phyloP scores from a whole-genome alignment of 2,113 vertebrate species.

The Corvus cornix region DNA sequence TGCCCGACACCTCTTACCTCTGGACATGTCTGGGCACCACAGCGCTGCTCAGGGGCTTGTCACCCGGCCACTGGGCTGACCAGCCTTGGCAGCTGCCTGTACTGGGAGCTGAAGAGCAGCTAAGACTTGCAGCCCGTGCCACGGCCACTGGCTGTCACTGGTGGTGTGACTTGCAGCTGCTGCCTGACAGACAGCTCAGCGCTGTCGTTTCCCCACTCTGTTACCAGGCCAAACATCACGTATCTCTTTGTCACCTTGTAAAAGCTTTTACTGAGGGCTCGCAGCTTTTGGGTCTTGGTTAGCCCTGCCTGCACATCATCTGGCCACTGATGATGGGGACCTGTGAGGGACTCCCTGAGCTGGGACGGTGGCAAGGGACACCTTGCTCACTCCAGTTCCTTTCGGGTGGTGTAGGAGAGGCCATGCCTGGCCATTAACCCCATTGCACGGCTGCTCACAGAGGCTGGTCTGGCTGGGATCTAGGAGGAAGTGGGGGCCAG shows the following conservation, averaged over 20 bases:
- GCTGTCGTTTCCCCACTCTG: fast-evolving
- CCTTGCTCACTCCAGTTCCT: not conserved
- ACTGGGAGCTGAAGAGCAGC: not conserved
- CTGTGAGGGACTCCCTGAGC: fast-evolving
- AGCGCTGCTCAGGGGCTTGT: fast-evolving
- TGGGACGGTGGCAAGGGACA: not conserved
- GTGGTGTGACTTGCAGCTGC: not conserved
- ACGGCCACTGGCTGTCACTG: fast-evolving
- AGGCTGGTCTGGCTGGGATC: not conserved
- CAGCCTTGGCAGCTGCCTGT: not conserved
- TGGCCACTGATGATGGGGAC: not conserved
- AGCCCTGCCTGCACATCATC: not conserved
- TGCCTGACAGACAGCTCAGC: not conserved
- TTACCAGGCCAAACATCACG: fast-evolving
- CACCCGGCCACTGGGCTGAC: not conserved
- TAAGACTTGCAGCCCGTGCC: not conserved
- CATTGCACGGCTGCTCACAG: not conserved
- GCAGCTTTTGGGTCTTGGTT: not conserved
- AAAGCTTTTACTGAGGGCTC: not conserved
- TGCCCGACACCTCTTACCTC: not conserved
- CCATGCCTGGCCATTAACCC: not conserved
- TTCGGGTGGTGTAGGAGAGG: not conserved
- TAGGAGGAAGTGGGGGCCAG: not conserved
- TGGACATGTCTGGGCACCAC: not conserved
- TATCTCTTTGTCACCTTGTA: not conserved